These are phyloP conservation scores for cat (Felis catus) DNA, from an alignment of 2,113 vertebrate genomes.

Conservation along the genomic window DNA sequence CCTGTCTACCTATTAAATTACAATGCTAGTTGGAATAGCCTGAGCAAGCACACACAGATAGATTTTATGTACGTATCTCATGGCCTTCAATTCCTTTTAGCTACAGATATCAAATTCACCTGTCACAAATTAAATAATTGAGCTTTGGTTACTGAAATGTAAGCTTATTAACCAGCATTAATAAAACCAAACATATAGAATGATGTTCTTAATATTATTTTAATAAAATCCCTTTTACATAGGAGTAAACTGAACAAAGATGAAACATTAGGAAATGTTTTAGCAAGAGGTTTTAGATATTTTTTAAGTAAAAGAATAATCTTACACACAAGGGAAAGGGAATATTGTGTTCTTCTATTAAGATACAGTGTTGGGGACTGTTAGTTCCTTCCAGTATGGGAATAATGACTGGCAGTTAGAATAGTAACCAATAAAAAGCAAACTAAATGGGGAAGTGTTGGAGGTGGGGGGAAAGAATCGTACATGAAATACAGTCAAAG, in stretches of 20 bases:
- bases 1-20: constrained; percentile 59
- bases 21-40: constrained; percentile 51
- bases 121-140: constrained; percentile 64
- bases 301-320: constrained; percentile 61
- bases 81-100: constrained; percentile 9
- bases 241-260: constrained; percentile 55
- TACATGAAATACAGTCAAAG: background rate
- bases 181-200: constrained; percentile 58
- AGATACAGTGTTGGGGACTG: background rate
- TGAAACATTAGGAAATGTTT: constrained; percentile 50
- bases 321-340: background rate
- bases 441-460: background rate
- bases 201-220: constrained; percentile 61
- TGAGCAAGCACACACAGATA: constrained; percentile 45
- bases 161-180: constrained; percentile 55
- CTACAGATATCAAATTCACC: constrained; percentile 58
- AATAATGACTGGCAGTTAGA: background rate
- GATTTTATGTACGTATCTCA: constrained; percentile 44
- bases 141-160: constrained; percentile 59
- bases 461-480: background rate
- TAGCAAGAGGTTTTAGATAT: constrained; percentile 26
- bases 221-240: constrained; percentile 52
- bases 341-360: background rate
- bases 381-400: background rate
- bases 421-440: background rate